Base-by-base conservation (phyloP, 2,888 invertebrate species). In the Cistogaster globosa region DNA sequence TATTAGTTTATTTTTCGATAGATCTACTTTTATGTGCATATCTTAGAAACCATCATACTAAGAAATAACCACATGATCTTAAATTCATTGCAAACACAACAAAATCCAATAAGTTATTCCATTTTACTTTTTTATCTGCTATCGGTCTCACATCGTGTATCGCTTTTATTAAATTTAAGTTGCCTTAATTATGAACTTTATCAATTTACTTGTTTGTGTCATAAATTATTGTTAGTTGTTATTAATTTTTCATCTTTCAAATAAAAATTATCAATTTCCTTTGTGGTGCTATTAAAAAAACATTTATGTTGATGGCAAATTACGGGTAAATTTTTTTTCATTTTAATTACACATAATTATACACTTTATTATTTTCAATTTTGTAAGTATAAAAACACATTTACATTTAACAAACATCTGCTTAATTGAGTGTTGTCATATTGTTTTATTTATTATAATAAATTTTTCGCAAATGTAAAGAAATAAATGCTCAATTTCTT, bases 261-360 rank as follows among this genome's bases (percentile, higher is more conserved):
- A 71, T 81, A 72, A 84, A 84, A 84, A 81, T 84, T 78, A 78
- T 74, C 74, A 69, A 85, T 85, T 85, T 85, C 78, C 81, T 82
- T 71, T 85, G n/a, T 81, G 38, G 62, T 36, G 53, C 38, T 65
- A 65, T 79, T 79, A 72, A 72, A 57, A 42, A 65, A 63, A 51
- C 38, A 76, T 63, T 72, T 51, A 80, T 82, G 67, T 82, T 75
- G 45, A 63, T 51, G 69, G 58, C 68, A 72, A 77, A 72, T 80
- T 67, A 48, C 26, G 26, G 4, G 26, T 65, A 20, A 11, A 22
- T 53, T 38, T 36, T 63, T 63, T 63, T 55, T 58, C 58, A 7
- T 69, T 62, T 76, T 82, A 82, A 85, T 82, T 82, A 82, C 62
- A 82, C 67, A 82, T 85, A 85, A 85, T 82, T 79, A 82, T 65